These are phyloP conservation scores for Hormiphora californensis DNA, from an alignment of 37 sponge, comb jelly and placozoan genomes.

Conservation along the genomic window DNA sequence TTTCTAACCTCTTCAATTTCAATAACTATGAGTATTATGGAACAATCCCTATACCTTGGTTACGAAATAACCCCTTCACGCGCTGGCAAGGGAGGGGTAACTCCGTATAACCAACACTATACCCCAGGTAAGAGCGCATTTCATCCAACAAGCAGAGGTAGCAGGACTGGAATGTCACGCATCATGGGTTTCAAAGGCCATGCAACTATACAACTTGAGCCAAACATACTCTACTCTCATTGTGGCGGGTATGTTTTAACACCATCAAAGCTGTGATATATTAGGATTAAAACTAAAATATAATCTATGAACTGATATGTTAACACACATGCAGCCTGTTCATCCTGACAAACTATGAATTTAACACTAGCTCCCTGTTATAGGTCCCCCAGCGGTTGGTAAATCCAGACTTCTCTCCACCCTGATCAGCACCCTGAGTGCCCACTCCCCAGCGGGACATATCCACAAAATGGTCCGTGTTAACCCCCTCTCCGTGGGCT, in stretches of 20 bases:
- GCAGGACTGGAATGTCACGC: not conserved
- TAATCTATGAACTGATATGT: not conserved
- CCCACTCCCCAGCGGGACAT: not conserved
- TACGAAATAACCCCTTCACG: no score
- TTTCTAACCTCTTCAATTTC: no score
- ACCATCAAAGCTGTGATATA: not conserved
- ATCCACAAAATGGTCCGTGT: constrained; percentile 56
- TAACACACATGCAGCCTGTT: not conserved
- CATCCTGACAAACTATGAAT: not conserved
- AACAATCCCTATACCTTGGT: no score
- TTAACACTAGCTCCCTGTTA: not conserved
- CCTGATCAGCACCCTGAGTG: constrained; percentile 10
- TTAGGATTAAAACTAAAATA: not conserved
- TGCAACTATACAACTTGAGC: constrained; percentile 38
- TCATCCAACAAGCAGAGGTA: constrained; percentile 28
- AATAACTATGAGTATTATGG: no score
- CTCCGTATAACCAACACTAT: no score
- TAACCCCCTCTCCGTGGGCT: constrained; percentile 59
- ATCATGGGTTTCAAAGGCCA: constrained; percentile 41
- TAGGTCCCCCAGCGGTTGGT: constrained; percentile 35
- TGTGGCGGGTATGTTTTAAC: not conserved
- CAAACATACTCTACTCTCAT: constrained; percentile 43
- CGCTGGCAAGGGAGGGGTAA: not conserved
- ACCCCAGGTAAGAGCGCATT: not conserved
- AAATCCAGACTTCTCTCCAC: constrained; percentile 35